Conservation (phyloP, 2,888 invertebrate genomes). For the Netelia melanura region DNA sequence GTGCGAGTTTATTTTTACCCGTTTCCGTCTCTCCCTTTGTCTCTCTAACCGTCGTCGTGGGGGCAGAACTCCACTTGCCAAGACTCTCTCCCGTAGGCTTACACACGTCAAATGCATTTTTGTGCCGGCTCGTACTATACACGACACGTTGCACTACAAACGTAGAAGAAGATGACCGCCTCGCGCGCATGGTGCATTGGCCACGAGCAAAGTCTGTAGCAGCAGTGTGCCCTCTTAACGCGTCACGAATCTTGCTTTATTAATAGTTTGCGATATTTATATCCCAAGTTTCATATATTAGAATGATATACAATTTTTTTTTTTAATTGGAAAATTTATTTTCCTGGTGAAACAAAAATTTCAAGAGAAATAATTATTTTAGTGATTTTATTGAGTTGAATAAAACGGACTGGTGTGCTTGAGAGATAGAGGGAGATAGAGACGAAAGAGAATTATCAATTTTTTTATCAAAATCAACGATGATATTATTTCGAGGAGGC, state of each 20-base stretch:
- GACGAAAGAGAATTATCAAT: too few species aligned
- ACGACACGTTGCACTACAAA: constrained; percentile 3
- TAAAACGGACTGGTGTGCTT: too few species aligned
- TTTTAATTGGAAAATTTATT: too few species aligned
- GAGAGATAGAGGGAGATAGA: too few species aligned
- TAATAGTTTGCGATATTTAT: not conserved
- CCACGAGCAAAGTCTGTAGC: constrained; percentile 1
- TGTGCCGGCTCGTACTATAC: constrained; percentile 6
- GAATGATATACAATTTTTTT: too few species aligned
- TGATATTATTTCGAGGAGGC: too few species aligned
- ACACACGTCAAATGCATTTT: constrained; percentile 41
- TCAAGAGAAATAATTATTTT: too few species aligned
- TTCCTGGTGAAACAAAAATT: too few species aligned
- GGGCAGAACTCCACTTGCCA: constrained; percentile 49
- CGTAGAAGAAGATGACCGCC: not conserved
- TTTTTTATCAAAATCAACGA: too few species aligned
- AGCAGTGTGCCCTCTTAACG: too few species aligned
- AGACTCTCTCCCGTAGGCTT: constrained; percentile 2
- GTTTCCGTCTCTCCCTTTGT: constrained; percentile 41
- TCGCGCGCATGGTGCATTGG: constrained; percentile 23
- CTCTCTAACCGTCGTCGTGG: constrained; percentile 35
- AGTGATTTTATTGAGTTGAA: too few species aligned
- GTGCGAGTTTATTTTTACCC: constrained; percentile 63
- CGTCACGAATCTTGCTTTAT: not conserved
- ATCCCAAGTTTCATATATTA: too few species aligned